Base-by-base conservation (phyloP, 1,140 invertebrate genomes). In the Drosophila ficusphila region DNA sequence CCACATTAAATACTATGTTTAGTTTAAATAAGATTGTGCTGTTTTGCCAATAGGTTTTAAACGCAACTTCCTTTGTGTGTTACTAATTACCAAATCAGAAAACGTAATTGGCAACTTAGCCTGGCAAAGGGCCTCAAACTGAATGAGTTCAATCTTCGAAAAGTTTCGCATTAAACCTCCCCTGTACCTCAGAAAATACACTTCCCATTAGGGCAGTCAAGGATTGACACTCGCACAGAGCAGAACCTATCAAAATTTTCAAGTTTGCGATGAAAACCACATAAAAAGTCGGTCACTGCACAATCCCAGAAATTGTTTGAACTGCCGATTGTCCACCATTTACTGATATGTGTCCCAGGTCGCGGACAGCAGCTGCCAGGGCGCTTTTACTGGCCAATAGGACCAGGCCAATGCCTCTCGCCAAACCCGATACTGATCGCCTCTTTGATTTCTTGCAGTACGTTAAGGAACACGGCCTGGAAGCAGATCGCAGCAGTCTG, bases 401-500 rank as follows among this genome's bases (percentile, higher is more conserved):
- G 47, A 71, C n/a, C 18, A 38, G 23, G n/a, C 34, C 23, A 27
- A 44, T 44, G 41, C 2, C 3, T 25, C 1, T 14, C 21, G n/a
- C 38, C 25, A 46, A 29, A 47, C n/a, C 31, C 25, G 41, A 31
- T 19, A 21, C 12, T 44, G 39, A 12, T 44, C 23, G 41, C n/a
- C 39, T 53, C 2, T 64, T 8, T 19, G 27, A 41, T 19, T 5
- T 69, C 14, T 91, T 90, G 68, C 92, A 97, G 96, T 94, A 97
- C 92, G 95, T 96, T 68, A 93, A 94, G 92, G 94, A 94, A 91
- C 94, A 96, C 93, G 96, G 96, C 92, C 94, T 96, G 92, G 96
- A 97, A 94, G 96, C 96, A 92, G 96, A 97, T 93, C 94, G 96
- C 93, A 96, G 97, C 94, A 94, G 96, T 91, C 94, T 97, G 92